Conservation (phyloP, 2,888 invertebrate species). For the Drosophila mulleri region DNA sequence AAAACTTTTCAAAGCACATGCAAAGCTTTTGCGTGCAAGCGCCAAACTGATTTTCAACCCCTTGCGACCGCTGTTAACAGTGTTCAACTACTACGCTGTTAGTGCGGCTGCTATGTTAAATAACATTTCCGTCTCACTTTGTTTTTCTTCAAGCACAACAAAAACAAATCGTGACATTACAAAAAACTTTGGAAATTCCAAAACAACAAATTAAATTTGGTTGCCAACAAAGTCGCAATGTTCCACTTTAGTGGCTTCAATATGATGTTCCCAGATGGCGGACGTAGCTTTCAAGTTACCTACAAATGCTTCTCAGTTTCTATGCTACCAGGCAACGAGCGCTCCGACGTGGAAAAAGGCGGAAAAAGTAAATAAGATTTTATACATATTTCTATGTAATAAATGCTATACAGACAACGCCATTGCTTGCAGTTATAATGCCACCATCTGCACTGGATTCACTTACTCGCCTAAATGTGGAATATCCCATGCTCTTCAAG, state of each 20-base stretch:
- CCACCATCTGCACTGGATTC: slow-evolving; percentile 98
- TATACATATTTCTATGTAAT: slow-evolving; percentile 83
- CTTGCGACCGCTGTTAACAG: slow-evolving; percentile 8
- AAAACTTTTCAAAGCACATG: background rate
- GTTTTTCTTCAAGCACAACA: slow-evolving; percentile 41
- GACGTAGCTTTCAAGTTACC: slow-evolving; percentile 92
- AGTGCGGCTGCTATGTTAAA: slow-evolving; percentile 14
- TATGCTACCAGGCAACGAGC: slow-evolving; percentile 96
- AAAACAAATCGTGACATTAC: slow-evolving; percentile 64
- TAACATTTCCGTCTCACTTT: slow-evolving; percentile 32
- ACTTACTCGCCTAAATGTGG: slow-evolving; percentile 96
- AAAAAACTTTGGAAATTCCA: slow-evolving; percentile 43
- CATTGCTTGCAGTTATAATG: slow-evolving; percentile 93
- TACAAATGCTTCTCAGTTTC: slow-evolving; percentile 97
- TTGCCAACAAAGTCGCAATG: slow-evolving; percentile 54
- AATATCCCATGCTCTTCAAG: slow-evolving; percentile 99
- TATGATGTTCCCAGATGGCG: slow-evolving; percentile 93
- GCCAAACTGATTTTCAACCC: background rate
- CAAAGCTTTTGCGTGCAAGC: background rate
- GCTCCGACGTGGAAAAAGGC: slow-evolving; percentile 97
- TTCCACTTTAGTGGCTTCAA: slow-evolving; percentile 92
- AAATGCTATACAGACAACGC: background rate
- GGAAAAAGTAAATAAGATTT: slow-evolving; percentile 92
- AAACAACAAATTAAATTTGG: slow-evolving; percentile 16
- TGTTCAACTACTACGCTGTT: slow-evolving; percentile 8